Conservation (phyloP, 2,888 invertebrate species). For the Gasteruption jaculator region DNA sequence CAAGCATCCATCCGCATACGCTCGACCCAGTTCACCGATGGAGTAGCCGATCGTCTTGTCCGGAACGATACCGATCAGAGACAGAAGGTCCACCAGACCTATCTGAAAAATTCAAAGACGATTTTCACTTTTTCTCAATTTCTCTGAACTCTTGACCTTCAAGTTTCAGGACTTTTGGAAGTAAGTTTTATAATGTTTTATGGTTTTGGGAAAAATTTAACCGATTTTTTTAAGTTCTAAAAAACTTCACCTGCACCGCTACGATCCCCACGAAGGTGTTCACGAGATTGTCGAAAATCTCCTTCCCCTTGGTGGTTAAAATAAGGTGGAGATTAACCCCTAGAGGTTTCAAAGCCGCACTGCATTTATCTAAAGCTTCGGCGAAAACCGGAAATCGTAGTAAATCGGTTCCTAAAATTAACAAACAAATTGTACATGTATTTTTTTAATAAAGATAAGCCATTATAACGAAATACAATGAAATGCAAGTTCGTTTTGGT, state of each 20-base stretch:
- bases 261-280: conserved; percentile 72
- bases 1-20: conserved; percentile 90
- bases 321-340: conserved; percentile 63
- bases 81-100: conserved; percentile 63
- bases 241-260: conserved; percentile 60
- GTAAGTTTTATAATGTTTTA: too few relatives aligned
- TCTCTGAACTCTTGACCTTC: too few relatives aligned
- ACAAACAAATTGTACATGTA: too few relatives aligned
- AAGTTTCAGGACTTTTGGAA: too few relatives aligned
- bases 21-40: conserved; percentile 91
- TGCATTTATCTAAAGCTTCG: conserved; percentile 59
- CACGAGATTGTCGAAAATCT: conserved; percentile 62
- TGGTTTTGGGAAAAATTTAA: too few relatives aligned
- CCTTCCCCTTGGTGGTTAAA: conserved; percentile 57
- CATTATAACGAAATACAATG: too few relatives aligned
- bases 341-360: conserved; percentile 56
- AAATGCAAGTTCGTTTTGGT: too few relatives aligned
- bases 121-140: too few relatives aligned
- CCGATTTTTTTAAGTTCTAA: too few relatives aligned
- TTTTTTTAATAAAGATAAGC: too few relatives aligned
- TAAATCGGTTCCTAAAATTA: too few relatives aligned
- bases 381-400: conserved; percentile 68
- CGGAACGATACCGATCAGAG: conserved; percentile 59
- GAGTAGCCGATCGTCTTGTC: conserved; percentile 85
- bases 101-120: conserved; percentile 50